A percentile compares a stretch with the other conserved stretches of the same genome.
These are phyloP conservation scores for Peromyscus nudipes DNA, from an alignment of 2,797 vertebrate genomes.

Conservation along the genomic window DNA sequence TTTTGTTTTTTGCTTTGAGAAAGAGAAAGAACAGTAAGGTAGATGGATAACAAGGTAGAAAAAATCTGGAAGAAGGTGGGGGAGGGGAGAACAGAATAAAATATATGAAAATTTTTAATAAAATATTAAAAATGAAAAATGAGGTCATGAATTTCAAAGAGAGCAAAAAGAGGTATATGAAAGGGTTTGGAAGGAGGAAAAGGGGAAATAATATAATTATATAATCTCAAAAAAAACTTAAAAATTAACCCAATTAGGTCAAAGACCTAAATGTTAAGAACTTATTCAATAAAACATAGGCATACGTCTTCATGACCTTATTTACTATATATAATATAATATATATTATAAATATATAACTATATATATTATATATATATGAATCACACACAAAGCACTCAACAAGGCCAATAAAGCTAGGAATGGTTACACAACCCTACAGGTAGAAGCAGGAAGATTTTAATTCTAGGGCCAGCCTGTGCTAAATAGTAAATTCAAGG, in stretches of 20 bases:
- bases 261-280: constrained; percentile 39
- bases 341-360: neutral
- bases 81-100: neutral
- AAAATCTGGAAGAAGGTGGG: too few relatives aligned
- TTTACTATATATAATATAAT: neutral
- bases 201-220: neutral
- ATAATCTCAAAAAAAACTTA: neutral
- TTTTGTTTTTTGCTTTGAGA: neutral
- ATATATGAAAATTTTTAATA: neutral
- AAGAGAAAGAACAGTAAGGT: neutral
- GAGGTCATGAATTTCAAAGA: neutral
- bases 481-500: neutral
- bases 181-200: neutral
- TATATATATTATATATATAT: neutral
- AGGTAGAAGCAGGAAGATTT: neutral
- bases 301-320: constrained; percentile 17
- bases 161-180: neutral
- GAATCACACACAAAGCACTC: neutral
- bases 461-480: neutral
- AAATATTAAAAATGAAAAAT: neutral
- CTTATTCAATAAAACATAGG: constrained; percentile 14
- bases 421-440: neutral
- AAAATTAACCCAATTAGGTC: neutral
- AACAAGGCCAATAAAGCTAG: neutral
- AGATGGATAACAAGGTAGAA: neutral